phyloP scores from a whole-genome alignment of 1,140 invertebrate genomes.

The Drosophila littoralis region DNA sequence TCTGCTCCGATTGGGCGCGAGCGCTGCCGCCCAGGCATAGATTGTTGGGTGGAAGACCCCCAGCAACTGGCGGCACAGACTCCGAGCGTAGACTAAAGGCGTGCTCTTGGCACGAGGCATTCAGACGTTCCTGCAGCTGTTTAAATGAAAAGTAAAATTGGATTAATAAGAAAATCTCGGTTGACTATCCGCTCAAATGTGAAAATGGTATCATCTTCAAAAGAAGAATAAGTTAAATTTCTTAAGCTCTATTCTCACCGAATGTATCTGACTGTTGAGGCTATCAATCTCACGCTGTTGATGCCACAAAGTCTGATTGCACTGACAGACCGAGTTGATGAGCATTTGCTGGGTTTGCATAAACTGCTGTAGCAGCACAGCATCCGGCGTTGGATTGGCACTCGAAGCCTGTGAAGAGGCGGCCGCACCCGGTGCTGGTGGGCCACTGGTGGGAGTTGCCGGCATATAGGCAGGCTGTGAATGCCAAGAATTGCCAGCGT shows the following conservation, averaged over 20 bases:
- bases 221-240: neutral
- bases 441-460: slow-evolving; percentile 2
- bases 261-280: slow-evolving; percentile 73
- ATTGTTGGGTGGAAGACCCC: slow-evolving; percentile 62
- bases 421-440: slow-evolving; percentile 14
- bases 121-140: slow-evolving; percentile 77
- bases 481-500: slow-evolving; percentile 46
- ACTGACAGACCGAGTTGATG: slow-evolving; percentile 87
- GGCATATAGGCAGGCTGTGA: slow-evolving; percentile 55
- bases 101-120: slow-evolving; percentile 57
- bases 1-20: slow-evolving; percentile 80
- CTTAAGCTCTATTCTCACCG: slow-evolving; percentile 45
- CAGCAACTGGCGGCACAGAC: slow-evolving; percentile 63
- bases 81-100: slow-evolving; percentile 68
- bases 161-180: neutral
- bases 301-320: slow-evolving; percentile 87
- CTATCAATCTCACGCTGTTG: slow-evolving; percentile 87
- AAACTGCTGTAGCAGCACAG: slow-evolving; percentile 85
- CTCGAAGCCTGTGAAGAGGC: slow-evolving; percentile 60
- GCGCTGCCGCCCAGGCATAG: slow-evolving; percentile 58
- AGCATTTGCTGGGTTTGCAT: slow-evolving; percentile 87
- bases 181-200: neutral
- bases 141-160: neutral
- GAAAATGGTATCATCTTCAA: neutral
- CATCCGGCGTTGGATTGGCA: slow-evolving; percentile 51